phyloP scores from a whole-genome alignment of 2,888 invertebrate species.

The Mimumesa dahlbomi region DNA sequence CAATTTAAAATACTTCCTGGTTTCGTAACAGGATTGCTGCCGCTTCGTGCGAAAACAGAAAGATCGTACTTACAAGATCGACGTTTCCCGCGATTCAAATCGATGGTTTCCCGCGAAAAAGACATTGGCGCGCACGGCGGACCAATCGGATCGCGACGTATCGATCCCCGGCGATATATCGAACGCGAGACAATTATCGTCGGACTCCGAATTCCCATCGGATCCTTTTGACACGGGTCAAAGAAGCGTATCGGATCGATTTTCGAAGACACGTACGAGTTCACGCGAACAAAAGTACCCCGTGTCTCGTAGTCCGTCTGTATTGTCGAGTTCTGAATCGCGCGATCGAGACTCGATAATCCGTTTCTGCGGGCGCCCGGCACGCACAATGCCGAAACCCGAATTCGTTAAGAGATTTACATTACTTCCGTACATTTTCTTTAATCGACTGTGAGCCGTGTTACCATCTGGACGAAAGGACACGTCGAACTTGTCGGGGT shows the following conservation, averaged over 20 bases:
- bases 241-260: slow-evolving; percentile 32
- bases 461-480: too few relatives aligned
- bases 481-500: too few relatives aligned
- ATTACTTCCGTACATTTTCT: neutral
- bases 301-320: slow-evolving; percentile 5
- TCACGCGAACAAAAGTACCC: slow-evolving; percentile 27
- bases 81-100: neutral
- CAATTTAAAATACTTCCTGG: too few relatives aligned
- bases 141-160: too few relatives aligned
- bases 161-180: slow-evolving; percentile 28
- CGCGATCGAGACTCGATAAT: slow-evolving; percentile 48
- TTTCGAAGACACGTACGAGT: slow-evolving; percentile 16
- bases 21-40: too few relatives aligned
- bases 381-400: slow-evolving; percentile 28
- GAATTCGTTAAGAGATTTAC: neutral
- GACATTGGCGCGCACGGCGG: slow-evolving; percentile 1
- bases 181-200: slow-evolving; percentile 30
- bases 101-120: neutral
- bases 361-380: slow-evolving; percentile 29
- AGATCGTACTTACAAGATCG: neutral
- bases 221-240: slow-evolving; percentile 24
- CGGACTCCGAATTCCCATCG: too few relatives aligned
- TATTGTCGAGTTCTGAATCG: slow-evolving; percentile 16
- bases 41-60: too few relatives aligned
- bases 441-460: neutral